Base-by-base conservation (phyloP, 1,140 invertebrate species). In the Pogonomyrmex californicus region DNA sequence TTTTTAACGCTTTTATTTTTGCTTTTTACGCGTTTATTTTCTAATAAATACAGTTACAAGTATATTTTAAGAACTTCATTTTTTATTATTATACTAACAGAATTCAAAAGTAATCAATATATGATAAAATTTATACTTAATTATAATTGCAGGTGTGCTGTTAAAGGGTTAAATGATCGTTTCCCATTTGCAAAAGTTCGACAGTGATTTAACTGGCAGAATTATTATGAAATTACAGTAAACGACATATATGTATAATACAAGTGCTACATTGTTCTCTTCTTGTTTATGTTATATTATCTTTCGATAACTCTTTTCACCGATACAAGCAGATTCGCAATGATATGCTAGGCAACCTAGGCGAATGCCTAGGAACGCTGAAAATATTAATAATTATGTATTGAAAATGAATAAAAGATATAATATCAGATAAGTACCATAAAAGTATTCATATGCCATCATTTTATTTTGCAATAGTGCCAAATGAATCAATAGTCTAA, bases 301-400 rank as follows among this genome's bases (percentile, higher is more conserved):
- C 54, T 62, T 58, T 60, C n/a, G 12, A 7, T 71, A 73, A 41
- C 30, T 62, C 41, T 73, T 60, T 33, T 60, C 30, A 41, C 1
- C 30, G 12, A 47, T 60, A 83, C 30, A 30, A 70, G 63, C 30
- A 60, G 79, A 62, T 83, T 6, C 12, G 54, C 49, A 58, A 60
- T 75, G 70, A 75, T 83, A 83, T 58, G 44, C 54, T 75, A 82
- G 79, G 66, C 79, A 83, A 83, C 12, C 54, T 60, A 83, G 68
- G 41, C 79, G 30, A 83, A 60, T 41, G 41, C 41, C 41, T 14
- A 75, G 56, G 44, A 62, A 81, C 33, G 63, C 33, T 51, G 44
- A 82, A 73, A 14, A 73, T 73, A 56, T 41, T 60, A 60, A 10
- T 47, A n/a, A 75, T 75, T 0, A 44, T 60, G 58, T 60, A 71